Conservation (phyloP, 2,888 invertebrate species). For the Nemoura dubitans region DNA sequence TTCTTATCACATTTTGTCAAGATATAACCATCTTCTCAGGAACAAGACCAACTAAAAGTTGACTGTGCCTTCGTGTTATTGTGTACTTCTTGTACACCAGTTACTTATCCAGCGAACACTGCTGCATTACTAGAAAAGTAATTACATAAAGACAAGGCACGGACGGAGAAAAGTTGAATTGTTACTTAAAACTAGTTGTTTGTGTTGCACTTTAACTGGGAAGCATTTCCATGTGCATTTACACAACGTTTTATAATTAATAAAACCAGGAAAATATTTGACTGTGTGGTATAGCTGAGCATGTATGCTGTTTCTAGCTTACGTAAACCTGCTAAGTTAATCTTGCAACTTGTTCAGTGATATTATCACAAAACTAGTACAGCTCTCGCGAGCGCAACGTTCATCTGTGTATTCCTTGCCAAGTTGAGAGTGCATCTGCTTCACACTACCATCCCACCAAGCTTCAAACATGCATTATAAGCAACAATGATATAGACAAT, state of each 20-base stretch:
- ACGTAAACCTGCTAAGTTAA: not conserved
- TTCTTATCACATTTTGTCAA: constrained; percentile 12
- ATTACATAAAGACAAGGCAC: not conserved
- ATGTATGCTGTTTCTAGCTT: not conserved
- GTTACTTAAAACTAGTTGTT: not conserved
- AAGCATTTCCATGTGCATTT: constrained; percentile 12
- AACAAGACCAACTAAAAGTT: constrained; percentile 7
- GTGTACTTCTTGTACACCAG: not conserved
- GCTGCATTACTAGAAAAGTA: not conserved
- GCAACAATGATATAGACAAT: not conserved
- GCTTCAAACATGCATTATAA: not conserved
- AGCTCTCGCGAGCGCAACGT: not conserved
- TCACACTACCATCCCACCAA: not conserved
- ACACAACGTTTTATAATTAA: not conserved
- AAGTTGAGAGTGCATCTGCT: not conserved
- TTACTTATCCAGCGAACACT: not conserved
- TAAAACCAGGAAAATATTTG: not conserved
- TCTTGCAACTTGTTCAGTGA: not conserved
- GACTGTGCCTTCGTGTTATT: not conserved
- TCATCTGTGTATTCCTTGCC: not conserved
- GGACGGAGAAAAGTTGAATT: not conserved
- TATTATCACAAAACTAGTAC: not conserved
- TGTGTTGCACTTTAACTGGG: not conserved
- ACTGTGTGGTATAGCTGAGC: not conserved
- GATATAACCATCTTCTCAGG: not conserved